These are phyloP conservation scores for Laticauda colubrina DNA, from an alignment of 2,113 vertebrate genomes.

Conservation along the genomic window DNA sequence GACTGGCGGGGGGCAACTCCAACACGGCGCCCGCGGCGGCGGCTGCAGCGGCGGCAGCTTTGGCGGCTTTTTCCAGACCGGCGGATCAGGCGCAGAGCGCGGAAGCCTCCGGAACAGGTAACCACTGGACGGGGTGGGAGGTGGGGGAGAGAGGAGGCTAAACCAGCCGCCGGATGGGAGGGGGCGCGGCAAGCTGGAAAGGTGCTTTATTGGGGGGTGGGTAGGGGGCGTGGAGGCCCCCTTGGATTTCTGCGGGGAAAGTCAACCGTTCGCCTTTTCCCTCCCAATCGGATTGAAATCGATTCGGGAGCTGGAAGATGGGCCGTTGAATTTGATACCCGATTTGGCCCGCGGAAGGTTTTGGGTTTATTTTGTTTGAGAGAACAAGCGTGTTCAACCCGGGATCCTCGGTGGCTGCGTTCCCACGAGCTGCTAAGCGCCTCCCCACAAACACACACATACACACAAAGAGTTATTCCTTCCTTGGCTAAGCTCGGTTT, in stretches of 20 bases:
- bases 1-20: conserved; percentile 75
- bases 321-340: not conserved
- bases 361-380: not conserved
- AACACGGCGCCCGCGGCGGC: conserved; percentile 73
- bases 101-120: conserved; percentile 87
- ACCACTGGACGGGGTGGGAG: conserved; percentile 30
- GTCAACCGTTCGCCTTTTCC: not conserved
- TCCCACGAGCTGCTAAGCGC: not conserved
- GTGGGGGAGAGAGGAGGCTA: fast-evolving
- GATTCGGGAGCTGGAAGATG: not conserved
- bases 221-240: not conserved
- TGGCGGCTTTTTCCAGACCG: conserved; percentile 83
- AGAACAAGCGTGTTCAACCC: not conserved
- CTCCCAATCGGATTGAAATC: not conserved
- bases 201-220: fast-evolving
- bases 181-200: fast-evolving
- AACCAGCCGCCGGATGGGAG: not conserved
- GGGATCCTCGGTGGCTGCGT: not conserved
- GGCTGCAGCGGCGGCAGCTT: conserved; percentile 56
- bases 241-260: not conserved
- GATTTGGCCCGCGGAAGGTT: not conserved
- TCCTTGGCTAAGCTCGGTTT: not conserved
- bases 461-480: not conserved
- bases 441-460: not conserved
- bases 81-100: conserved; percentile 80